Base-by-base conservation (phyloP, 1,140 invertebrate species). In the Hycleus cichorii region DNA sequence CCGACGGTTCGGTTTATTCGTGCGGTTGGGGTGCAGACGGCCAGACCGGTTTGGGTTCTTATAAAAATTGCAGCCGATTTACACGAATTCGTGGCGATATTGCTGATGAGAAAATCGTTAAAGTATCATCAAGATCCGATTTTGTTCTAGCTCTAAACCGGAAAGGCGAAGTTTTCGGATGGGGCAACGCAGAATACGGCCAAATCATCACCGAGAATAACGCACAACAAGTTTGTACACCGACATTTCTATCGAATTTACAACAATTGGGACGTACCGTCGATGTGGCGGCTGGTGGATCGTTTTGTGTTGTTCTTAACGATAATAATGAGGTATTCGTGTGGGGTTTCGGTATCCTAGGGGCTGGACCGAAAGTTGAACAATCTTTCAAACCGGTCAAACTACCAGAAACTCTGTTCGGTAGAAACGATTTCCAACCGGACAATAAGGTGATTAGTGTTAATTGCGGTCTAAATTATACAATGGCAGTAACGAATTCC, bases 11-110 rank as follows among this genome's bases (percentile, higher is more conserved):
- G 67, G 86, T 97, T 3, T 96, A 85, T 69, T 82, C 87, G 9
- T 97, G 92, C 78, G 95, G 95, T 1, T 93, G 93, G 86, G 89
- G 94, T 24, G 88, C 92, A 2, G 95, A 97, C 78, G 95, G 95
- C 3, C 95, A 98, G 79, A 94, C 92, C 1, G 95, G 94, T 44
- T 75, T 87, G 7, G 90, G 88, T 1, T 82, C 83, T 68, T 93
- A 82, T 70, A 72, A 81, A 9, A 84, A 82, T 55, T 76, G 78
- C 42, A 76, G 75, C 12, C 68, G 71, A 51, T 86, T 89, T 4
- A 77, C 75, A 3, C 66, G 76, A 57, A 83, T 94, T 0, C 77
- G 77, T 63, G 95, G 95, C 7, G 94, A 97, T 69, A 82, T 97
- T 38, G 79, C 84, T 60, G 81, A 80, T 46, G 90, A 95, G 75